Percentiles rank a stretch among this genome's conserved stretches.
Conservation (phyloP, 2,797 vertebrate genomes). For the Enteromius thamalakanensis region DNA sequence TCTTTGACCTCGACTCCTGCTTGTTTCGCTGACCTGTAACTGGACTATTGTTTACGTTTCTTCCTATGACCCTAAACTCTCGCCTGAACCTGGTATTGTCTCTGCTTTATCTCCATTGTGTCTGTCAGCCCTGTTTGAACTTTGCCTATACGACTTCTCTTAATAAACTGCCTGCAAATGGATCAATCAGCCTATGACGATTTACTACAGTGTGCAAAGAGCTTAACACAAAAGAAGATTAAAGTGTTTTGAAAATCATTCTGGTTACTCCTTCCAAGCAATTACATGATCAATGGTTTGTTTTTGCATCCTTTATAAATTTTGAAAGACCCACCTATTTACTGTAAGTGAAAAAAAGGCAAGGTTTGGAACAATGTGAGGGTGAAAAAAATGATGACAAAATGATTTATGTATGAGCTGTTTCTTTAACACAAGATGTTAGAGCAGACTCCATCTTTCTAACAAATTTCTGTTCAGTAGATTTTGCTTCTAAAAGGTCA, state of each 20-base stretch:
- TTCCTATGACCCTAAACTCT: too few relatives aligned
- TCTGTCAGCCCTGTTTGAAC: too few relatives aligned
- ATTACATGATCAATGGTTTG: background rate
- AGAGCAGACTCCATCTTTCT: background rate
- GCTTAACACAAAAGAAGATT: background rate
- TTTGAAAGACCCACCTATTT: background rate
- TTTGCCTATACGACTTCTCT: too few relatives aligned
- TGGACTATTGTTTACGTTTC: too few relatives aligned
- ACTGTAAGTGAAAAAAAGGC: background rate
- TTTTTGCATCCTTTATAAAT: background rate
- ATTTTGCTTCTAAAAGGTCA: background rate
- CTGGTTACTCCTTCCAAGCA: background rate
- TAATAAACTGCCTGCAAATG: too few relatives aligned
- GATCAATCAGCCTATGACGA: too few relatives aligned
- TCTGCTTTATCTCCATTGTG: too few relatives aligned
- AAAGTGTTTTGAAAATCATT: background rate
- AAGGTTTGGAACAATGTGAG: background rate
- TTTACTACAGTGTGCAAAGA: background rate
- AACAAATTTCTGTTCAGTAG: conserved; percentile 13
- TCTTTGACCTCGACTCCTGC: too few relatives aligned
- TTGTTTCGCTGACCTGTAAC: too few relatives aligned
- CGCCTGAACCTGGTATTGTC: too few relatives aligned
- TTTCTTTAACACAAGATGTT: background rate
- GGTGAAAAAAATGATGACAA: background rate
- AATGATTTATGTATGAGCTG: background rate